Evolutionary conservation across 2,888 invertebrate species (phyloP).

Genomic region (Lymantria dispar): DNA sequence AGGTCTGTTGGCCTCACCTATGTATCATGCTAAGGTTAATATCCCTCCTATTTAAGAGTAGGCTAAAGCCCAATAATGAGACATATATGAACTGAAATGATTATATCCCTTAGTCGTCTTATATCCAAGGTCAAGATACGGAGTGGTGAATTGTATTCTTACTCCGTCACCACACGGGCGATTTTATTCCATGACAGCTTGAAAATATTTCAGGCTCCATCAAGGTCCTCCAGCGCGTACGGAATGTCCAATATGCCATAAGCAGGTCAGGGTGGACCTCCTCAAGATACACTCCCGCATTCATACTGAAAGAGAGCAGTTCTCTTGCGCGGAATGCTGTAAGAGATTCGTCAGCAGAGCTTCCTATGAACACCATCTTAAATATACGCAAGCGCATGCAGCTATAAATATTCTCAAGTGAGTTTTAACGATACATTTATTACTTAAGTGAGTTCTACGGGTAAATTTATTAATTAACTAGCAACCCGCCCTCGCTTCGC

Average conservation of each 20-base stretch:
- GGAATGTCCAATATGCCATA: conserved; percentile 51
- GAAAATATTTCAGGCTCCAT: conserved; percentile 43
- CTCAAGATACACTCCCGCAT: conserved; percentile 42
- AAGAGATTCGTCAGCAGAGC: conserved; percentile 54
- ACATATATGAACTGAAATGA: no score
- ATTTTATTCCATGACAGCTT: not conserved
- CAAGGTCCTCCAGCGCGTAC: conserved; percentile 38
- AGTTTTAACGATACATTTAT: conserved; percentile 14
- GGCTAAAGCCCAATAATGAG: no score
- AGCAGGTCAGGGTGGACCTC: conserved; percentile 48
- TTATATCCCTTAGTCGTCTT: no score
- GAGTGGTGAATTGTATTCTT: no score
- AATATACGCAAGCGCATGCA: conserved; percentile 54
- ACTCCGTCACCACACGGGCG: no score
- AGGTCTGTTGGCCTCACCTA: no score
- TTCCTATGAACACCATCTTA: conserved; percentile 60
- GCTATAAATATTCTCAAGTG: conserved; percentile 48
- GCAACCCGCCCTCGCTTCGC: no score
- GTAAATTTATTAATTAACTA: no score
- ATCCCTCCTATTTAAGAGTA: no score
- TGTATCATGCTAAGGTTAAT: no score
- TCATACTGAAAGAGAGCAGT: conserved; percentile 38
- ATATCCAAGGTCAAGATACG: no score
- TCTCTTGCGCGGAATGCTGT: conserved; percentile 47
- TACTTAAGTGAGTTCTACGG: not conserved